A percentile compares a stretch with the other conserved stretches of the same genome.
Evolutionary conservation across 2,113 vertebrate species (phyloP).

Genomic region (Protobothrops flavoviridis): DNA sequence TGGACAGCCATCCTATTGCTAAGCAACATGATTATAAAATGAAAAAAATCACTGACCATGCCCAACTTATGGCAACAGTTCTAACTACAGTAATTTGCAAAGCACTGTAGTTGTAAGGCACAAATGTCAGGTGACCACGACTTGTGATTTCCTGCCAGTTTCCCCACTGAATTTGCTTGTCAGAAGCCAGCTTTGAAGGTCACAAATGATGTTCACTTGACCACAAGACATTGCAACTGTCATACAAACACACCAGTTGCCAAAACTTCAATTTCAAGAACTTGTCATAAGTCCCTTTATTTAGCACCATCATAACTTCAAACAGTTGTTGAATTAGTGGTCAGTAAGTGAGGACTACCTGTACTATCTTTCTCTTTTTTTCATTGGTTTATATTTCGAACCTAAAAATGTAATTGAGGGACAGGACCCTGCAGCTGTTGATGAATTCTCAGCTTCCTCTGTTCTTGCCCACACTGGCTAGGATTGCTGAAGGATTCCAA

Average conservation of each 20-base stretch:
- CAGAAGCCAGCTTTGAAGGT: background rate
- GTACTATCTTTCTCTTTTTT: background rate
- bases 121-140: background rate
- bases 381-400: background rate
- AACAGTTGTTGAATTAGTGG: background rate
- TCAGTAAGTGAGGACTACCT: background rate
- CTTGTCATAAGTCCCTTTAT: background rate
- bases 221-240: background rate
- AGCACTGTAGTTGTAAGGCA: background rate
- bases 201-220: background rate
- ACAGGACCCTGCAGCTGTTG: background rate
- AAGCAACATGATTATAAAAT: background rate
- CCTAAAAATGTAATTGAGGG: background rate
- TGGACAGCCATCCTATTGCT: background rate
- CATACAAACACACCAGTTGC: no score
- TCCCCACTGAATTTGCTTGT: background rate
- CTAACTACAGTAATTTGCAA: background rate
- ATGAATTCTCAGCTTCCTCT: background rate
- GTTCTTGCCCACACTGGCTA: background rate
- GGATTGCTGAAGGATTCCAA: background rate
- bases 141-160: background rate
- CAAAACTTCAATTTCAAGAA: background rate
- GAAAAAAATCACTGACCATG: no score
- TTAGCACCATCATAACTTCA: background rate
- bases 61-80: background rate